Percentiles rank a stretch among this genome's conserved stretches.
phyloP scores from a whole-genome alignment of 1,140 invertebrate genomes.

The Magallana angulata region DNA sequence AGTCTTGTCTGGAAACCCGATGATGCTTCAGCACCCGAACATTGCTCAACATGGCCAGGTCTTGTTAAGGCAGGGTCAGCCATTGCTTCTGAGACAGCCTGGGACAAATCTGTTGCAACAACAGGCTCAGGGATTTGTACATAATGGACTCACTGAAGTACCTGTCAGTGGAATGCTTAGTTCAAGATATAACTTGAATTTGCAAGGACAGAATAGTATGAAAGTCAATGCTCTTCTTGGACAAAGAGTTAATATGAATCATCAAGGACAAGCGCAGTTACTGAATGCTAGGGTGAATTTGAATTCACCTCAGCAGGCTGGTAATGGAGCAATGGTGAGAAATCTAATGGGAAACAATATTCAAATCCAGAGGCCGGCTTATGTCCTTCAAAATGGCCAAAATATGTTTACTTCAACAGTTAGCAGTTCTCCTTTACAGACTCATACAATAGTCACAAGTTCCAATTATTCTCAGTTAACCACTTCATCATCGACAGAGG shows the following conservation, averaged over 20 bases:
- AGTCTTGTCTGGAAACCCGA: neutral
- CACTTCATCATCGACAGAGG: conserved; percentile 7
- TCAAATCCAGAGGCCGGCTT: neutral
- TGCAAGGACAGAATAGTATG: conserved; percentile 5
- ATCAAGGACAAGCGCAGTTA: conserved; percentile 15
- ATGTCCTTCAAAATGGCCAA: conserved; percentile 24
- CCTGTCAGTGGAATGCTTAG: conserved; percentile 18
- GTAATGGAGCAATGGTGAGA: neutral
- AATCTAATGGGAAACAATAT: conserved; percentile 17
- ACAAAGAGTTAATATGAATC: conserved; percentile 8
- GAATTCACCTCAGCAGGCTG: neutral
- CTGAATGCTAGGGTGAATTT: conserved; percentile 3
- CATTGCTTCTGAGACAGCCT: conserved; percentile 19
- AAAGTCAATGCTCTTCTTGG: conserved; percentile 25
- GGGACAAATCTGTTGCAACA: conserved; percentile 4
- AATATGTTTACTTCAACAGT: conserved; percentile 28
- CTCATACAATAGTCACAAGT: neutral
- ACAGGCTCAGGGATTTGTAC: conserved; percentile 24
- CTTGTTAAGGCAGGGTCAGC: conserved; percentile 11
- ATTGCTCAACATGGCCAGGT: conserved; percentile 34
- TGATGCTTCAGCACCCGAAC: conserved; percentile 20
- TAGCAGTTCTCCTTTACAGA: neutral
- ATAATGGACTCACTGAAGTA: conserved; percentile 5
- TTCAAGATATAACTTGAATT: conserved; percentile 21
- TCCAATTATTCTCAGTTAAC: neutral